These are phyloP conservation scores for Dipus sagitta DNA, from an alignment of 2,797 vertebrate genomes.

Conservation along the genomic window DNA sequence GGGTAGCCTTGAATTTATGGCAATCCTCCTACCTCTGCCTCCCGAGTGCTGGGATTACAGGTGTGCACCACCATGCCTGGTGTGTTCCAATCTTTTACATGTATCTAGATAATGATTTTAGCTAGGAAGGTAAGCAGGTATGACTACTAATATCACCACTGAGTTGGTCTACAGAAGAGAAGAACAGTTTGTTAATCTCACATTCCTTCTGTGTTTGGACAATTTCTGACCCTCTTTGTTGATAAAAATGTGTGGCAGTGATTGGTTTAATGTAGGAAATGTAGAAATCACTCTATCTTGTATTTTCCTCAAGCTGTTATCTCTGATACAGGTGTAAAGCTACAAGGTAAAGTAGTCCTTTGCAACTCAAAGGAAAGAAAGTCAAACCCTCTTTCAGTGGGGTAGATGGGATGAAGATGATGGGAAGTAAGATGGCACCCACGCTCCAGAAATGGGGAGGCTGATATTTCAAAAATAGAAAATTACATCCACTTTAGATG, in stretches of 20 bases:
- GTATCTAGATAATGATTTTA: slow-evolving; percentile 32
- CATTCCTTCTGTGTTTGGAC: slow-evolving; percentile 6
- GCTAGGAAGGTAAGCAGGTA: background rate
- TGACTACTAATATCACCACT: background rate
- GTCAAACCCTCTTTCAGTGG: background rate
- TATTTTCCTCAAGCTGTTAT: background rate
- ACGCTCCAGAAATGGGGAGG: no score
- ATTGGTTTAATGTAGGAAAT: background rate
- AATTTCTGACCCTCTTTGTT: slow-evolving; percentile 21
- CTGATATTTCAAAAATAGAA: background rate
- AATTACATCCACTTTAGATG: background rate
- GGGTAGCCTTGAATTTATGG: no score
- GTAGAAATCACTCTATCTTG: background rate
- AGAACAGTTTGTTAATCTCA: background rate
- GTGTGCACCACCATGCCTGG: no score
- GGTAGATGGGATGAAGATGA: background rate
- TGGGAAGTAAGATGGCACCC: background rate
- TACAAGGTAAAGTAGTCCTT: background rate
- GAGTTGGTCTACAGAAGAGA: background rate
- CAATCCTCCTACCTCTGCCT: no score
- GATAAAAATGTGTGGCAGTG: background rate
- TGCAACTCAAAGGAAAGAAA: background rate
- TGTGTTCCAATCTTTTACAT: slow-evolving; percentile 18
- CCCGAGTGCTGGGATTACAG: no score
- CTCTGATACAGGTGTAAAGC: background rate